Evolutionary conservation across 35 echinoderm and acorn worm species (phyloP).

Genomic region (Heliocidaris tuberculata): DNA sequence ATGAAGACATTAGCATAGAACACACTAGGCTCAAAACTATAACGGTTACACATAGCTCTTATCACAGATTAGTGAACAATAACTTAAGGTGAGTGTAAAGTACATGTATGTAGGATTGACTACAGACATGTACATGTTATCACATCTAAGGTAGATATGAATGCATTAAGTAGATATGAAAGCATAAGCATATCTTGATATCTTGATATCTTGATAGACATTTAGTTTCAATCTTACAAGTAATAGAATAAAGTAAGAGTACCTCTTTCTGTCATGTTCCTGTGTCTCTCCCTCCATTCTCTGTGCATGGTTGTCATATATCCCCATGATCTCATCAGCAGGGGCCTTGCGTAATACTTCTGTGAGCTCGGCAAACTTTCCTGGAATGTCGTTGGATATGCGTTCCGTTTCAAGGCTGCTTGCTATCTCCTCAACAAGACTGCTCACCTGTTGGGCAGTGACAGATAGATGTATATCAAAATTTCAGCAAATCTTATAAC

Average conservation of each 20-base stretch:
- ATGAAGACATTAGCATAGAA: too few relatives aligned
- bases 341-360: constrained; percentile 36
- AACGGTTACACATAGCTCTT: too few relatives aligned
- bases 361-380: constrained; percentile 27
- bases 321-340: neutral
- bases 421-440: neutral
- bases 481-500: too few relatives aligned
- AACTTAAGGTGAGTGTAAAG: too few relatives aligned
- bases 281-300: constrained; percentile 15
- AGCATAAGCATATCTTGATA: too few relatives aligned
- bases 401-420: constrained; percentile 6
- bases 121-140: too few relatives aligned
- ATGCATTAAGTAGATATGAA: neutral
- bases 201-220: too few relatives aligned
- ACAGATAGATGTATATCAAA: neutral
- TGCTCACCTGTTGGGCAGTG: neutral
- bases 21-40: too few relatives aligned
- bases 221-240: too few relatives aligned
- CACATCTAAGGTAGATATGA: neutral
- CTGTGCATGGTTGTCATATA: constrained; percentile 40
- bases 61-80: too few relatives aligned
- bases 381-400: constrained; percentile 45
- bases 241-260: neutral
- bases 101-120: too few relatives aligned
- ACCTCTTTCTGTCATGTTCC: constrained; percentile 51